phyloP scores from a whole-genome alignment of 2,888 invertebrate species.

The Xylota segnis region DNA sequence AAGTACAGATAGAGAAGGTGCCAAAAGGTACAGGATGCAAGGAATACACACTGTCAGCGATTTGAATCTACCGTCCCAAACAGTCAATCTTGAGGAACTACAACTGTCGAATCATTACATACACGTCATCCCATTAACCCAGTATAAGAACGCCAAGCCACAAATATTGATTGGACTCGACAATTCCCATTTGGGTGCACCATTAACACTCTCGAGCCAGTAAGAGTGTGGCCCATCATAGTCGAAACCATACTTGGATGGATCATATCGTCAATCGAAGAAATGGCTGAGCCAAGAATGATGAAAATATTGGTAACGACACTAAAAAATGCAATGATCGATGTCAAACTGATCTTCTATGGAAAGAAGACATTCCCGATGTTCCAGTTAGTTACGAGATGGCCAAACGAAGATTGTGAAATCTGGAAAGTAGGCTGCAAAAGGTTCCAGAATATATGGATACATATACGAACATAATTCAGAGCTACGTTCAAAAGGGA shows the following conservation, averaged over 20 bases:
- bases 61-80: constrained; percentile 62
- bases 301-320: neutral
- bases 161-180: constrained; percentile 13
- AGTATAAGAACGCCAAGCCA: constrained; percentile 15
- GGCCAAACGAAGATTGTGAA: no score
- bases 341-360: constrained; percentile 66
- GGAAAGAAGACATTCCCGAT: constrained; percentile 44
- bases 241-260: constrained; percentile 19
- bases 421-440: no score
- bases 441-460: no score
- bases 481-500: constrained; percentile 49
- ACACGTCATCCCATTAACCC: neutral
- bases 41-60: constrained; percentile 42
- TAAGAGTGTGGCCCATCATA: neutral
- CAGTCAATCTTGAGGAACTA: constrained; percentile 41
- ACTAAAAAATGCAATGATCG: constrained; percentile 14
- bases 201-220: neutral
- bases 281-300: neutral
- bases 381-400: constrained; percentile 43
- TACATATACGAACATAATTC: constrained; percentile 43
- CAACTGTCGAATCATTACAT: constrained; percentile 4
- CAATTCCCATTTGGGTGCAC: constrained; percentile 2
- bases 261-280: neutral
- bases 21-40: constrained; percentile 2
- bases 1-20: neutral